Evolutionary conservation across 2,113 vertebrate species (phyloP).

Genomic region (Miniopterus natalensis): DNA sequence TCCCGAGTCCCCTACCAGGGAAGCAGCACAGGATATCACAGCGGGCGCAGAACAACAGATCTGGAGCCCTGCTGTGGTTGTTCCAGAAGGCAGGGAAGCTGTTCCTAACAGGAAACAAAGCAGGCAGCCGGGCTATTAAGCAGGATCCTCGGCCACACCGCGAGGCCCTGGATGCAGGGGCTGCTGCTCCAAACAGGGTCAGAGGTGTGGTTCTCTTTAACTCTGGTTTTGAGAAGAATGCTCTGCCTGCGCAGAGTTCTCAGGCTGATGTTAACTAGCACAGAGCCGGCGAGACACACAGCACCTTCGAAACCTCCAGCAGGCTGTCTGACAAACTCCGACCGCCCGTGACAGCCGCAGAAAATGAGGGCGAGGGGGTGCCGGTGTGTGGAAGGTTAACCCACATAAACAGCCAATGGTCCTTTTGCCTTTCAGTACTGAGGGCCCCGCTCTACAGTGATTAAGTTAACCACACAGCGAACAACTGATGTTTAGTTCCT

Average conservation of each 20-base stretch:
- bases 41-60: constrained; percentile 85
- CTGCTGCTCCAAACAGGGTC: constrained; percentile 73
- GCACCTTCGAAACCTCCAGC: background rate
- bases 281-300: background rate
- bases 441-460: background rate
- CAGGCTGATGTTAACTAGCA: constrained; percentile 71
- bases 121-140: constrained; percentile 77
- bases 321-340: background rate
- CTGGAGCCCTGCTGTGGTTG: constrained; percentile 85
- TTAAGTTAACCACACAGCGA: background rate
- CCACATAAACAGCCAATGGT: background rate
- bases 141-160: constrained; percentile 72
- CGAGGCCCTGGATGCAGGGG: constrained; percentile 73
- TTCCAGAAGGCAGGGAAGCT: constrained; percentile 83
- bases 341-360: background rate
- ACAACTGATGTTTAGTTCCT: background rate
- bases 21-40: constrained; percentile 86
- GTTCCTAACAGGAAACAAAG: constrained; percentile 85
- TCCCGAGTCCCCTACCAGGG: constrained; percentile 76
- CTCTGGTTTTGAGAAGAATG: constrained; percentile 76
- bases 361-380: background rate
- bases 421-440: background rate
- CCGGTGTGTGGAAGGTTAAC: background rate
- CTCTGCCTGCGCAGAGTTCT: constrained; percentile 57
- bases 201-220: constrained; percentile 79